Percentiles rank a stretch among this genome's conserved stretches.
These are phyloP conservation scores for Altica lythri DNA, from an alignment of 2,888 invertebrate genomes.

Conservation along the genomic window DNA sequence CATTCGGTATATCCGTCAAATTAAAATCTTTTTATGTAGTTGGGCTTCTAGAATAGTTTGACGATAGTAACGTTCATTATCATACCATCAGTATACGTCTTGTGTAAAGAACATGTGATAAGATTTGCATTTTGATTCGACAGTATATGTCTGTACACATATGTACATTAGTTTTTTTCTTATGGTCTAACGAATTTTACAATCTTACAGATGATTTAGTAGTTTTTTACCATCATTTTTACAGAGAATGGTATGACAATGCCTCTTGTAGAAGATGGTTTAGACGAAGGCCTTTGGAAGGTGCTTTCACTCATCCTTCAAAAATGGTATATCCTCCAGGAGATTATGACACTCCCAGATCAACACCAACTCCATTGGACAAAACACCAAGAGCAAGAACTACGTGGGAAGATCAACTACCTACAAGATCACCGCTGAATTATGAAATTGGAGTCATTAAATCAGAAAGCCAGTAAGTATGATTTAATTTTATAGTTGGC, in stretches of 20 bases:
- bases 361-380: conserved; percentile 67
- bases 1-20: no score
- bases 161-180: no score
- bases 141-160: no score
- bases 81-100: no score
- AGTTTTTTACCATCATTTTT: conserved; percentile 25
- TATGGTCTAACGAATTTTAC: no score
- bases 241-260: conserved; percentile 86
- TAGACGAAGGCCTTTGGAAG: conserved; percentile 79
- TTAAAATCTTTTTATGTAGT: no score
- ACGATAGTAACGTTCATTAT: no score
- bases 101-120: no score
- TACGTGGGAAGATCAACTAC: conserved; percentile 73
- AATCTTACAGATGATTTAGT: no score
- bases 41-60: no score
- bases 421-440: conserved; percentile 79
- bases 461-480: conserved; percentile 84
- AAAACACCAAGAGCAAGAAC: conserved; percentile 58
- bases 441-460: conserved; percentile 80
- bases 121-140: no score
- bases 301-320: conserved; percentile 89
- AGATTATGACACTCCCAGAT: conserved; percentile 78
- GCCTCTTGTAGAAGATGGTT: conserved; percentile 87
- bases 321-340: conserved; percentile 93
- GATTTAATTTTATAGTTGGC: background rate